These are phyloP conservation scores for Scortum barcoo DNA, from an alignment of 2,113 vertebrate species.

Conservation along the genomic window DNA sequence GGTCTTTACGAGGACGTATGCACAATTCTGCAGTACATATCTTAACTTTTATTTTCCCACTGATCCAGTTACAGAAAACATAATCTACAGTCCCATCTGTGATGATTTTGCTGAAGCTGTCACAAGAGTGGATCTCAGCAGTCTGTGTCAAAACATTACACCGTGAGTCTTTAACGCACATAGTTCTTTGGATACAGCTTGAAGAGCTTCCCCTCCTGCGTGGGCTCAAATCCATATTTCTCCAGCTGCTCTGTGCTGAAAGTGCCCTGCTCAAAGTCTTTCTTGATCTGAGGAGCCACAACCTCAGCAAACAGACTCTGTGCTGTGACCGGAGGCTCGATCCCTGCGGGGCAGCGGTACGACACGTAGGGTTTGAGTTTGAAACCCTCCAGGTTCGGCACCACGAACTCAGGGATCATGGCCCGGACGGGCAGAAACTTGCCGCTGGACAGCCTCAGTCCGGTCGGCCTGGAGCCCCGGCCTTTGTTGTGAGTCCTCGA, in stretches of 20 bases:
- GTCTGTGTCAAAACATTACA: neutral
- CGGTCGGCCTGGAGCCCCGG: conserved; percentile 85
- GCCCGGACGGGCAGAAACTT: conserved; percentile 86
- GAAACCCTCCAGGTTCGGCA: conserved; percentile 91
- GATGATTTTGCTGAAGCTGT: neutral
- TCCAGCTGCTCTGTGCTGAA: conserved; percentile 85
- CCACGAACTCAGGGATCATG: conserved; percentile 92
- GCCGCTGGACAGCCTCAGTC: conserved; percentile 77
- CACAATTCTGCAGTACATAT: neutral
- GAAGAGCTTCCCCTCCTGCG: conserved; percentile 93
- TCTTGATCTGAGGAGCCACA: conserved; percentile 87
- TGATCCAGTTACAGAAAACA: conserved; percentile 6
- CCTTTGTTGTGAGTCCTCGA: conserved; percentile 87
- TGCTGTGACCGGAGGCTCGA: conserved; percentile 85
- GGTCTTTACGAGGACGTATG: neutral
- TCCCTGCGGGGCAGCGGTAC: conserved; percentile 85
- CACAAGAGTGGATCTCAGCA: neutral
- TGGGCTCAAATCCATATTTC: conserved; percentile 93
- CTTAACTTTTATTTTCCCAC: conserved; percentile 9
- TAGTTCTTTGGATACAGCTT: conserved; percentile 95
- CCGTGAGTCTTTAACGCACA: conserved; percentile 79
- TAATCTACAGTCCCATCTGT: neutral
- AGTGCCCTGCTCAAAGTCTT: conserved; percentile 85
- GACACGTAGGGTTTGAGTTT: conserved; percentile 94
- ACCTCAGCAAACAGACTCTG: conserved; percentile 85